Evolutionary conservation across 2,888 invertebrate species (phyloP).

Genomic region (Adela reaumurella): DNA sequence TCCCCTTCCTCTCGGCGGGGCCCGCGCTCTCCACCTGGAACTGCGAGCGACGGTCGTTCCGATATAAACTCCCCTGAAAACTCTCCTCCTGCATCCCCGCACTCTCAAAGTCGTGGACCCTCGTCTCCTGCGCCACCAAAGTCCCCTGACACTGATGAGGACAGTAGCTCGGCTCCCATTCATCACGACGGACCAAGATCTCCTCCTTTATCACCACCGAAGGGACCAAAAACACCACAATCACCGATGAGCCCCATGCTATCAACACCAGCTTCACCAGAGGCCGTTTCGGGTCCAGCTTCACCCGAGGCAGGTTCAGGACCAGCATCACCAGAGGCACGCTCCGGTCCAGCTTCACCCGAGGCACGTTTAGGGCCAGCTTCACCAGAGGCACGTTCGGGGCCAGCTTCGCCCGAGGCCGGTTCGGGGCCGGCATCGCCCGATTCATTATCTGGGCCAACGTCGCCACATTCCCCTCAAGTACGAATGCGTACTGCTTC

Average conservation of each 20-base stretch:
- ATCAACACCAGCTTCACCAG: slow-evolving; percentile 31
- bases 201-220: slow-evolving; percentile 24
- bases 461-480: slow-evolving; percentile 4
- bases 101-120: slow-evolving; percentile 17
- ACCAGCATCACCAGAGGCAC: slow-evolving; percentile 18
- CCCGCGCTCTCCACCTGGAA: slow-evolving; percentile 28
- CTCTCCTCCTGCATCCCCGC: slow-evolving; percentile 35
- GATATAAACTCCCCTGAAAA: slow-evolving; percentile 48
- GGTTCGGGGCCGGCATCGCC: background rate
- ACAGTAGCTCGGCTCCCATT: slow-evolving; percentile 7
- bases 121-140: slow-evolving; percentile 48
- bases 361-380: slow-evolving; percentile 28
- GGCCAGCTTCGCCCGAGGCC: slow-evolving; percentile 11
- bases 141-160: slow-evolving; percentile 33
- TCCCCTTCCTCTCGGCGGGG: slow-evolving; percentile 29
- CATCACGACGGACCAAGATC: slow-evolving; percentile 22
- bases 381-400: slow-evolving; percentile 9
- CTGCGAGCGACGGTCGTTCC: slow-evolving; percentile 41
- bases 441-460: background rate
- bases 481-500: background rate
- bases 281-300: slow-evolving; percentile 27
- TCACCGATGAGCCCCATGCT: slow-evolving; percentile 29
- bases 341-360: slow-evolving; percentile 27
- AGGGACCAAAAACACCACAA: slow-evolving; percentile 39
- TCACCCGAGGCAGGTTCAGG: background rate